Evolutionary conservation across 2,888 invertebrate species (phyloP).

Genomic region (Watsonalla cultraria): DNA sequence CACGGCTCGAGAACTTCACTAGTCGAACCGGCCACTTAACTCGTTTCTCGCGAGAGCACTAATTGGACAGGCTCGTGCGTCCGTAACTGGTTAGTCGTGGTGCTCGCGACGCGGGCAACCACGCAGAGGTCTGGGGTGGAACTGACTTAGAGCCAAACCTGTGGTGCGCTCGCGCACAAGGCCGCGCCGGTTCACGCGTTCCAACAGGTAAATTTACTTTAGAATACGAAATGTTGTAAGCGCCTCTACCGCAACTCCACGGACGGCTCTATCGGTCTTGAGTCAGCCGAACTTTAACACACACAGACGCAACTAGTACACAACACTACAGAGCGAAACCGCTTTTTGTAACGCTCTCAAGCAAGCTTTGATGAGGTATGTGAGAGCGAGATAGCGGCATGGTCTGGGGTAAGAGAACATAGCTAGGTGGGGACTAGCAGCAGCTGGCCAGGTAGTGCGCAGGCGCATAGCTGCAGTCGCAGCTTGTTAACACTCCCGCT

Average conservation of each 20-base stretch:
- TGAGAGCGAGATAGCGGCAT: conserved; percentile 59
- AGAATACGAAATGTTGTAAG: conserved; percentile 53
- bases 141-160: conserved; percentile 71
- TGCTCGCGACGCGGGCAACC: conserved; percentile 63
- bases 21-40: conserved; percentile 74
- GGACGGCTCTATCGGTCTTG: conserved; percentile 52
- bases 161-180: conserved; percentile 80
- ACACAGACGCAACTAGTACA: conserved; percentile 47
- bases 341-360: conserved; percentile 68
- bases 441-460: conserved; percentile 76
- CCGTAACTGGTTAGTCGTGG: conserved; percentile 40
- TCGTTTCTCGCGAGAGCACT: conserved; percentile 75
- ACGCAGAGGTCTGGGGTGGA: conserved; percentile 72
- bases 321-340: conserved; percentile 63
- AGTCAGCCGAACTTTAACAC: conserved; percentile 66
- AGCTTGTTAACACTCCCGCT: conserved; percentile 71
- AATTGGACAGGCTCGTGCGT: conserved; percentile 73
- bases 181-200: conserved; percentile 80
- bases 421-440: conserved; percentile 64
- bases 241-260: conserved; percentile 45
- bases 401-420: conserved; percentile 59
- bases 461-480: conserved; percentile 64
- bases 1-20: conserved; percentile 55
- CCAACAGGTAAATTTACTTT: conserved; percentile 77
- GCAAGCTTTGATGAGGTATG: conserved; percentile 57